phyloP scores from a whole-genome alignment of 1,140 invertebrate species.

The Leptestheria dahalacensis region DNA sequence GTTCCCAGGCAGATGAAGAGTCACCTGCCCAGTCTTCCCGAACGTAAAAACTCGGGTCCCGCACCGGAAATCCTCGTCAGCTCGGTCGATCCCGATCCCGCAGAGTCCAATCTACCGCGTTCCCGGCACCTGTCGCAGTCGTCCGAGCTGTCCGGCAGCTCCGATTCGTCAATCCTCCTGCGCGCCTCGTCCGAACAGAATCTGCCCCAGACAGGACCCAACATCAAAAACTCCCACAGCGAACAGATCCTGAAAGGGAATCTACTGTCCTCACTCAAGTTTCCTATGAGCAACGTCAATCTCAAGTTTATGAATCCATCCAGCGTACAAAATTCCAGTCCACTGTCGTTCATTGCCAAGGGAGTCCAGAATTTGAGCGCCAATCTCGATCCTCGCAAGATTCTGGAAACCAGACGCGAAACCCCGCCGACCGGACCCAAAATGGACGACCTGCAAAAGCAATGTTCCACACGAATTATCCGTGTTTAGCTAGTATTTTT shows the following conservation, averaged over 20 bases:
- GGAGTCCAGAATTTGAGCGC: conserved; percentile 65
- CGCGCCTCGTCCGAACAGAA: conserved; percentile 11
- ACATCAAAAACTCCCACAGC: conserved; percentile 57
- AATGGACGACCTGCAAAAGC: not conserved
- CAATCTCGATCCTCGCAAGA: conserved; percentile 63
- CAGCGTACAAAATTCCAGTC: conserved; percentile 27
- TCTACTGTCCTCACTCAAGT: conserved; percentile 36
- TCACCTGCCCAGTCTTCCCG: not conserved
- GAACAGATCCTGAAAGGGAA: conserved; percentile 54
- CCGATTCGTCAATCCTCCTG: not conserved
- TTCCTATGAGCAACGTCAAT: not conserved
- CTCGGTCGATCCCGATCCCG: conserved; percentile 20
- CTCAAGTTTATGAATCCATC: conserved; percentile 5
- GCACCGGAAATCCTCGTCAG: conserved; percentile 49
- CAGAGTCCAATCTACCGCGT: conserved; percentile 28
- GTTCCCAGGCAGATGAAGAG: conserved; percentile 18
- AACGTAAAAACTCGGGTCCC: conserved; percentile 19
- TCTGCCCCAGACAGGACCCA: conserved; percentile 25
- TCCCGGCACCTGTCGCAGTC: conserved; percentile 39
- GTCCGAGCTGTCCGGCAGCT: conserved; percentile 29
- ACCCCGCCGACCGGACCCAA: not conserved
- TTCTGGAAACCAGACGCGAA: conserved; percentile 33
- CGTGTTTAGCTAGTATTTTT: too few species aligned
- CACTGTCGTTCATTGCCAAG: conserved; percentile 63
- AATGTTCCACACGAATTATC: not conserved